Base-by-base conservation (phyloP, 2,888 invertebrate species). In the Xanthia togata region DNA sequence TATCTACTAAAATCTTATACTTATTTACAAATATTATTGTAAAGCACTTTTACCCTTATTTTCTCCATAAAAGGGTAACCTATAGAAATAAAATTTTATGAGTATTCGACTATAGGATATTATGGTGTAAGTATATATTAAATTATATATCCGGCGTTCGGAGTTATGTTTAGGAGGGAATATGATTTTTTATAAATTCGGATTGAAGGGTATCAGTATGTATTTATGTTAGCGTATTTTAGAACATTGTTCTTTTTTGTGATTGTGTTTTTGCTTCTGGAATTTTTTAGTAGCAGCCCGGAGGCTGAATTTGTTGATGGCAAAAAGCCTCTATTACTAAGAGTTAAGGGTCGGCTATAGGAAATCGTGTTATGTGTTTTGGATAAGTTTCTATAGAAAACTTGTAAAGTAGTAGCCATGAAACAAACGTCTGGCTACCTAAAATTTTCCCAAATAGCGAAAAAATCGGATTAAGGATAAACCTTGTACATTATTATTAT, bases 21-120 rank as follows among this genome's bases (percentile, higher is more conserved):
- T 86, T 86, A 86, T 85, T 87, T 81, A 87, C 79, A 79, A 83
- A 80, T 85, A 84, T 87, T 87, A 82, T 80, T 82, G 60, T 80
- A 84, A 87, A 87, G 76, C 78, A 73, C 71, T 65, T 78, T 68
- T 72, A 64, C 79, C 85, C 80, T 76, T 73, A 79, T 81, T 75
- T 77, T 70, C 11, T 17, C 65, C 76, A 84, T 87, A 87, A 81
- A 86, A 87, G 81, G 87, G 81, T 77, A 85, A 69, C 73, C 75
- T 70, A 76, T 70, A 79, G 76, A 68, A 86, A 87, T 87, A 87
- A 86, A 87, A 84, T 79, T 87, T 87, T 86, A 87, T 67, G 82
- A 71, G 62, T 64, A 68, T 78, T 72, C 77, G 70, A 76, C 73
- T 85, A 72, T 73, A 76, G 76, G 84, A 78, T 75, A 81, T 87